Evolutionary conservation across 1,140 invertebrate genomes (phyloP).

Genomic region (Achatina immaculata): DNA sequence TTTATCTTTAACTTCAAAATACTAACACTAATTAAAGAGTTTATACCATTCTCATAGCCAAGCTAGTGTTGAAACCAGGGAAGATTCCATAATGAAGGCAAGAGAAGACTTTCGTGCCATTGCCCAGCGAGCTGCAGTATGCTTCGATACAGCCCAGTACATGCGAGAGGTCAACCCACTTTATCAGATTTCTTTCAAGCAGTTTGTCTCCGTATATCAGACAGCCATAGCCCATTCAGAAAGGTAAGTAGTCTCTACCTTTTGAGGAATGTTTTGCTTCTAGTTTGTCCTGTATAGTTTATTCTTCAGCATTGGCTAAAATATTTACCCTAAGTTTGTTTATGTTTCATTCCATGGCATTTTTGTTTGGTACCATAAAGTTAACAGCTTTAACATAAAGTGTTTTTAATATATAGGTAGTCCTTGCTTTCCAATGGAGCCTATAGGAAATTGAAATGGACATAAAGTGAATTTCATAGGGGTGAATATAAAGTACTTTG

Average conservation of each 20-base stretch:
- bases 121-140: slow-evolving; percentile 66
- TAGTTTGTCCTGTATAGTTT: background rate
- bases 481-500: too few relatives aligned
- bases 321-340: too few relatives aligned
- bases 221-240: slow-evolving; percentile 68
- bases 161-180: slow-evolving; percentile 67
- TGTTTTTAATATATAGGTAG: too few relatives aligned
- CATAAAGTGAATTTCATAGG: too few relatives aligned
- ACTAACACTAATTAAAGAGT: too few relatives aligned
- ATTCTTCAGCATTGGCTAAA: background rate
- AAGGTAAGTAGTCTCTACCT: slow-evolving; percentile 51
- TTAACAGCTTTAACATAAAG: too few relatives aligned
- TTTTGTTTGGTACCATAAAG: too few relatives aligned
- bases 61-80: slow-evolving; percentile 53
- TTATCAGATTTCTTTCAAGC: slow-evolving; percentile 66
- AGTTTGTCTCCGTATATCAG: slow-evolving; percentile 65
- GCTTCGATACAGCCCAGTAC: slow-evolving; percentile 68
- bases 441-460: too few relatives aligned
- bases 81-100: slow-evolving; percentile 60
- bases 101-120: slow-evolving; percentile 65
- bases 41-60: slow-evolving; percentile 43
- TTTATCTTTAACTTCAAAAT: too few relatives aligned
- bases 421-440: too few relatives aligned
- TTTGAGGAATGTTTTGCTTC: background rate
- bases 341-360: too few relatives aligned